phyloP scores from a whole-genome alignment of 1,140 invertebrate genomes.

The Protaetia brevitarsis region DNA sequence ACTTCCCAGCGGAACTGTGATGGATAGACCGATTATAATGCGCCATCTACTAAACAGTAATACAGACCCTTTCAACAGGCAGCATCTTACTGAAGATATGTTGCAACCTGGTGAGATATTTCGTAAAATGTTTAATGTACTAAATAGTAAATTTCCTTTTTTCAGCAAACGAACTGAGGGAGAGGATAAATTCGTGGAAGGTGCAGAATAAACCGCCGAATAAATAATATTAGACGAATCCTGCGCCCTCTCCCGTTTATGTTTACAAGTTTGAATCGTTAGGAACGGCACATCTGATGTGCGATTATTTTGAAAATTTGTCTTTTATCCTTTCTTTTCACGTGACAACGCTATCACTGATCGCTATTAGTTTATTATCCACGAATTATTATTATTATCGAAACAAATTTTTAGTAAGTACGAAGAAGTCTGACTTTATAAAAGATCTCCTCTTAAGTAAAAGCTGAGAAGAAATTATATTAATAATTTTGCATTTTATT shows the following conservation, averaged over 20 bases:
- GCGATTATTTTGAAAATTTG: constrained; percentile 12
- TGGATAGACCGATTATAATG: constrained; percentile 93
- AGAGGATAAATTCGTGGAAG: constrained; percentile 44
- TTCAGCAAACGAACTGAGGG: constrained; percentile 42
- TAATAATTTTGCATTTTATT: background rate
- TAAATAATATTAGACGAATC: background rate
- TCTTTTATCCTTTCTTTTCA: background rate
- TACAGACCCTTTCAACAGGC: constrained; percentile 96
- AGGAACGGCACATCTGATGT: background rate
- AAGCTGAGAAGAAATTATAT: background rate
- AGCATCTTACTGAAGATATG: constrained; percentile 87
- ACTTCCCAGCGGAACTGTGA: constrained; percentile 90
- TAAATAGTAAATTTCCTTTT: constrained; percentile 17
- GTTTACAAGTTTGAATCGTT: background rate
- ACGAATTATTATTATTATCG: too few species aligned
- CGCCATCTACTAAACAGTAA: constrained; percentile 92
- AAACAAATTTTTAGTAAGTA: background rate
- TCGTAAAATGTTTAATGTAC: background rate
- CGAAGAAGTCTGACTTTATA: constrained; percentile 5
- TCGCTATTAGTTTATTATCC: background rate
- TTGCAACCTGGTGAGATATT: constrained; percentile 65
- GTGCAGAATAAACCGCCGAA: constrained; percentile 36
- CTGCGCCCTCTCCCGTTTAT: background rate
- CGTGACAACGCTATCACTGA: background rate
- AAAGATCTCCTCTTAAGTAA: background rate